Evolutionary conservation across 2,797 vertebrate species (phyloP).

Genomic region (Champsocephalus esox): DNA sequence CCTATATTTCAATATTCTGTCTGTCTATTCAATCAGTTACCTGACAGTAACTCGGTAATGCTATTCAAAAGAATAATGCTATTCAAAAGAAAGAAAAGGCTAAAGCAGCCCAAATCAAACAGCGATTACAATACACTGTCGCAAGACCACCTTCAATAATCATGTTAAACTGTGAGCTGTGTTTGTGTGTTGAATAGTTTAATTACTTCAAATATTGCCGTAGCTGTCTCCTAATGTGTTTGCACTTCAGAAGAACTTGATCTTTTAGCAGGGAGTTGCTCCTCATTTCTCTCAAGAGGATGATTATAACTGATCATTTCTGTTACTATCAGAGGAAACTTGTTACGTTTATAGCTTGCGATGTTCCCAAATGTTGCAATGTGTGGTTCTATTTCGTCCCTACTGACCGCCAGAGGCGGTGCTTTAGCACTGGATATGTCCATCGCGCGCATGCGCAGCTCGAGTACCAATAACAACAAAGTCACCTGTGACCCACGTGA

Average conservation of each 20-base stretch:
- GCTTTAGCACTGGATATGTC: no score
- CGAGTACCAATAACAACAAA: no score
- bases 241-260: no score
- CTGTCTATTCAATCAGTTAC: neutral
- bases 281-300: neutral
- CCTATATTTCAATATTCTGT: neutral
- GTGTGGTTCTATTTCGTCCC: neutral
- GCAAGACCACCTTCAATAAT: neutral
- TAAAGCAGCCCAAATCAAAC: neutral
- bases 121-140: neutral
- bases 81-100: constrained; percentile 3
- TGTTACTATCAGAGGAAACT: neutral
- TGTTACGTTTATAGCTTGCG: neutral
- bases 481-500: no score
- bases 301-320: neutral
- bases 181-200: neutral
- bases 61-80: neutral
- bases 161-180: neutral
- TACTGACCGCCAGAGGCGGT: no score
- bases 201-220: neutral
- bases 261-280: neutral
- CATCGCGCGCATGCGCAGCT: no score
- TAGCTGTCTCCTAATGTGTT: neutral
- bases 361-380: neutral
- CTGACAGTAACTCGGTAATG: neutral